Base-by-base conservation (phyloP, 2,888 invertebrate genomes). In the Beris chalybata region DNA sequence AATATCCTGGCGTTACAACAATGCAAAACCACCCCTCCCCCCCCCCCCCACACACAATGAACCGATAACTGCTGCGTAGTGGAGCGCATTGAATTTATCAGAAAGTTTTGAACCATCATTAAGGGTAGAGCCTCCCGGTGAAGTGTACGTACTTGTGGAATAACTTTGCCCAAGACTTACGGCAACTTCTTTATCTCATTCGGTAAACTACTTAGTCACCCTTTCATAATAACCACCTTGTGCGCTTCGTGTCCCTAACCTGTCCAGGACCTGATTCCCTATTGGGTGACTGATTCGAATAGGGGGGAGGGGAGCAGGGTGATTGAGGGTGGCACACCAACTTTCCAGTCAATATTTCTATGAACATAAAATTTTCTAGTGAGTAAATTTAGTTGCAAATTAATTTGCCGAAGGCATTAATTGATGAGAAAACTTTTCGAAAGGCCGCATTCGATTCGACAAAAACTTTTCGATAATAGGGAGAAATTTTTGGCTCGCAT, bases 341-440 rank as follows among this genome's bases (percentile, higher is more conserved):
- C 5, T 38, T 38, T 38, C 38, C 38, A 38, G 38, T 38, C 38
- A 38, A 38, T 38, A 38, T 38, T 48, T 15, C n/a, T 6, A 6
- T 48, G 48, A 48, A 48, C 48, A 48, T 13, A 15, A 48, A 54
- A 54, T 45, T 43, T 38, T 58, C 31, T 32, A 58, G 29, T 57
- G 11, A 44, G 48, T 53, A 31, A 52, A 65, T 64, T 65, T 67
- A 59, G 58, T 67, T 67, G 64, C 65, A 67, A 67, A 67, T 67
- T 64, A 65, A 67, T 67, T 67, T 67, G 67, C 65, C 67, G 64
- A 65, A 65, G 65, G 67, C 64, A 45, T 47, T 65, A 67, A 67
- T 67, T 67, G 65, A 67, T 67, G 67, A 54, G 59, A 30, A 67
- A 67, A 67, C 58, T 67, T 67, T 56, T 44, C 44, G 44, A 44